These are phyloP conservation scores for Deilephila elpenor DNA, from an alignment of 2,888 invertebrate genomes.

Conservation along the genomic window DNA sequence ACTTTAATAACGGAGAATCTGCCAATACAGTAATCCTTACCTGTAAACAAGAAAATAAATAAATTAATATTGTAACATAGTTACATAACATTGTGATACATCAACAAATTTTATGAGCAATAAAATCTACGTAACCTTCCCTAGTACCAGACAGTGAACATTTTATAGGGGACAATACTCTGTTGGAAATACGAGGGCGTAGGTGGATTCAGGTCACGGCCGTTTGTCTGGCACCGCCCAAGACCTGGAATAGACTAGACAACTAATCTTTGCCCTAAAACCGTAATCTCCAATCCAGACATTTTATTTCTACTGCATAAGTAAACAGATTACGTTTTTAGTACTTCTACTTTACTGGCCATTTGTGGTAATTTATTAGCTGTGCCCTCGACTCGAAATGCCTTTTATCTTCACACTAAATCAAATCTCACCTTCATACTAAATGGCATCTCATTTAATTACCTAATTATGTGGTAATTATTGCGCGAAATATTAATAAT, in stretches of 20 bases:
- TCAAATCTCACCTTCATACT: conserved; percentile 21
- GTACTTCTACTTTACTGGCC: not conserved
- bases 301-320: not conserved
- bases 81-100: not conserved
- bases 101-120: conserved; percentile 5
- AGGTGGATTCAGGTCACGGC: conserved; percentile 11
- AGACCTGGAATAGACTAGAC: conserved; percentile 14
- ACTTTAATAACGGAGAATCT: not conserved
- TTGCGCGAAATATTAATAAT: conserved; percentile 24
- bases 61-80: not conserved
- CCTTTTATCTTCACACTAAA: conserved; percentile 5
- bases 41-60: conserved; percentile 3
- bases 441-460: conserved; percentile 21
- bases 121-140: not conserved
- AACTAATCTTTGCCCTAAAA: not conserved
- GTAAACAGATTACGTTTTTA: not conserved
- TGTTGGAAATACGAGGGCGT: not conserved
- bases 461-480: conserved; percentile 18
- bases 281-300: not conserved
- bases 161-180: conserved; percentile 2
- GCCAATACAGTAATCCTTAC: not conserved
- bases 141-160: conserved; percentile 3
- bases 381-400: conserved; percentile 7
- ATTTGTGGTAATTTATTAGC: not conserved
- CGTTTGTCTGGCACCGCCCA: conserved; percentile 15